These are phyloP conservation scores for Thera obeliscata DNA, from an alignment of 2,888 invertebrate genomes.

Conservation along the genomic window DNA sequence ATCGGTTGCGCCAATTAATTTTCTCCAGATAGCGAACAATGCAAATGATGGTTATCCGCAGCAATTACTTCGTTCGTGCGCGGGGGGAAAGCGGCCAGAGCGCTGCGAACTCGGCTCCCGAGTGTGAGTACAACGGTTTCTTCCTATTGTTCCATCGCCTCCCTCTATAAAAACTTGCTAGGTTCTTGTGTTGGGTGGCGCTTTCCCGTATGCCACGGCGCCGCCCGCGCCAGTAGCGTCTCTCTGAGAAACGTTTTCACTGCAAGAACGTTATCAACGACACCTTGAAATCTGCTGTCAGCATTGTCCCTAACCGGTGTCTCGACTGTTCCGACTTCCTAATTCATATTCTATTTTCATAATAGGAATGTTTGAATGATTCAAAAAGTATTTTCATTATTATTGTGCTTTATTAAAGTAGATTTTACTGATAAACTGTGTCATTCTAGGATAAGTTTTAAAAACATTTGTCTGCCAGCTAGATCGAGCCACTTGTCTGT, in stretches of 20 bases:
- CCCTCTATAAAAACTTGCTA: slow-evolving; percentile 58
- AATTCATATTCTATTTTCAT: slow-evolving; percentile 33
- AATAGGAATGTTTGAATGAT: slow-evolving; percentile 20
- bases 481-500: slow-evolving; percentile 24
- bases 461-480: slow-evolving; percentile 13
- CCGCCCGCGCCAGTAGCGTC: slow-evolving; percentile 22
- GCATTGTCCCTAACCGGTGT: slow-evolving; percentile 48
- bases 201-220: slow-evolving; percentile 66
- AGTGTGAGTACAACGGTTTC: slow-evolving; percentile 75
- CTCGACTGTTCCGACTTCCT: slow-evolving; percentile 39
- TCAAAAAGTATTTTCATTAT: slow-evolving; percentile 1
- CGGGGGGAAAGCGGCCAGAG: slow-evolving; percentile 74
- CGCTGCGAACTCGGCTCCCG: slow-evolving; percentile 62
- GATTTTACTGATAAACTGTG: slow-evolving; percentile 14
- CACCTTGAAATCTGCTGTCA: slow-evolving; percentile 58
- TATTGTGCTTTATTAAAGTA: slow-evolving; percentile 11
- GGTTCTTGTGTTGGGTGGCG: slow-evolving; percentile 56
- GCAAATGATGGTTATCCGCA: slow-evolving; percentile 79
- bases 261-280: slow-evolving; percentile 51
- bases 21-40: slow-evolving; percentile 77
- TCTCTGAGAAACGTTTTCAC: slow-evolving; percentile 54
- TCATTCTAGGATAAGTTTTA: slow-evolving; percentile 23
- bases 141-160: slow-evolving; percentile 74
- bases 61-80: slow-evolving; percentile 67
- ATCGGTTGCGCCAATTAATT: slow-evolving; percentile 74